These are phyloP conservation scores for Xylota segnis DNA, from an alignment of 2,888 invertebrate species.

Conservation along the genomic window DNA sequence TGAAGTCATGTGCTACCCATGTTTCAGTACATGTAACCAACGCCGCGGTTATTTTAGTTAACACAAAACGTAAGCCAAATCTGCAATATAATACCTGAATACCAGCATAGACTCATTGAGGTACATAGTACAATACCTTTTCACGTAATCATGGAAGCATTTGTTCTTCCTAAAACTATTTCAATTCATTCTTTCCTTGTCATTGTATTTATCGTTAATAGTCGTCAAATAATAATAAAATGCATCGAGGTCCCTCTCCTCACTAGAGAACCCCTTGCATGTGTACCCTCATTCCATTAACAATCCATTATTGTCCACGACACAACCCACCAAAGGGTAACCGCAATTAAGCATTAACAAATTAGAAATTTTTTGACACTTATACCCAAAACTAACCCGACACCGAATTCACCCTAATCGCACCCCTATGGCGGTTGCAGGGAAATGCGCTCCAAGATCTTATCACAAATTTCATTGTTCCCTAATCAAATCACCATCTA, in stretches of 20 bases:
- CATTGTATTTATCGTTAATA: too few relatives aligned
- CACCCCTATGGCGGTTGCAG: constrained; percentile 46
- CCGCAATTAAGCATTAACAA: constrained; percentile 63
- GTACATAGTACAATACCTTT: too few relatives aligned
- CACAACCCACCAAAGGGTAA: constrained; percentile 60
- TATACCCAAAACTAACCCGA: not conserved
- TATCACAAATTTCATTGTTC: constrained; percentile 60
- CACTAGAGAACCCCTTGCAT: not conserved
- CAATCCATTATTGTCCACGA: constrained; percentile 54
- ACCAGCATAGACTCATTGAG: too few relatives aligned
- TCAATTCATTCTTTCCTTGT: too few relatives aligned
- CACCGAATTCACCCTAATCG: constrained; percentile 1
- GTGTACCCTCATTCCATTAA: constrained; percentile 60
- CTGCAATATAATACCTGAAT: too few relatives aligned
- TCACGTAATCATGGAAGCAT: too few relatives aligned
- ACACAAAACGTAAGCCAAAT: too few relatives aligned
- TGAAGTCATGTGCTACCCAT: too few relatives aligned
- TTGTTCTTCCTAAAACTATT: too few relatives aligned
- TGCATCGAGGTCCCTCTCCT: not conserved
- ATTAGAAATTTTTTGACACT: constrained; percentile 65
- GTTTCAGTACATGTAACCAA: too few relatives aligned
- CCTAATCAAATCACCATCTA: constrained; percentile 72
- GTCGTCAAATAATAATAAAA: not conserved
- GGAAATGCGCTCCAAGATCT: constrained; percentile 56
- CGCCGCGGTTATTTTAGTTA: too few relatives aligned